Conservation (phyloP, 2,888 invertebrate genomes). For the Xanthia icteritia region DNA sequence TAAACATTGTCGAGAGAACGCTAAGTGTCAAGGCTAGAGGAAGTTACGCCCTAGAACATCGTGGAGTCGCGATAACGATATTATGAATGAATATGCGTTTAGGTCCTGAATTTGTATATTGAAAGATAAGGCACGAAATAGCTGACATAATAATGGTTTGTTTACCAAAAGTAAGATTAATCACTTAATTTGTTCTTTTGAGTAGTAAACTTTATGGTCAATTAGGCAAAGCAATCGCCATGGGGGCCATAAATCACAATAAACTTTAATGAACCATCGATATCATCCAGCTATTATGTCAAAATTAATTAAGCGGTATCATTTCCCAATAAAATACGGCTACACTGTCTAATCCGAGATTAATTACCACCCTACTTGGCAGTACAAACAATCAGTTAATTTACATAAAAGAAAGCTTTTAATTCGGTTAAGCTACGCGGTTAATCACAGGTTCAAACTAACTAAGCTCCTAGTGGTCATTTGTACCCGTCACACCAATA, state of each 20-base stretch:
- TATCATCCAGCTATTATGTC: conserved; percentile 74
- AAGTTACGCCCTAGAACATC: conserved; percentile 45
- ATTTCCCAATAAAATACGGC: conserved; percentile 73
- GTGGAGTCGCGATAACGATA: conserved; percentile 34
- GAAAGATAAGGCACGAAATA: conserved; percentile 9
- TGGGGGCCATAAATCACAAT: conserved; percentile 70
- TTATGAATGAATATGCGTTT: conserved; percentile 19
- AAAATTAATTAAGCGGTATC: conserved; percentile 74
- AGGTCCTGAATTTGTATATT: neutral
- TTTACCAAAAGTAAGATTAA: conserved; percentile 54
- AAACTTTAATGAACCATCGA: conserved; percentile 72
- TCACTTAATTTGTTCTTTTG: conserved; percentile 57
- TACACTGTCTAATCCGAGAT: conserved; percentile 73
- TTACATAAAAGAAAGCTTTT: conserved; percentile 88
- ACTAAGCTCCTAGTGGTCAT: conserved; percentile 83
- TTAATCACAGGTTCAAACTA: conserved; percentile 84
- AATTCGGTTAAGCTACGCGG: conserved; percentile 85
- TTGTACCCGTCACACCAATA: conserved; percentile 86
- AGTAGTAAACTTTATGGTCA: conserved; percentile 60
- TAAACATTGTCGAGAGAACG: conserved; percentile 31
- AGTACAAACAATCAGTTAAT: conserved; percentile 85
- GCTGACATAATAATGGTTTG: conserved; percentile 39
- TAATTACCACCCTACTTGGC: conserved; percentile 74
- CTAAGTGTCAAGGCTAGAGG: conserved; percentile 60
- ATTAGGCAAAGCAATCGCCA: conserved; percentile 58